A percentile compares a stretch with the other conserved stretches of the same genome.
Conservation (phyloP, 1,140 invertebrate genomes). For the Drosophila kikkawai region DNA sequence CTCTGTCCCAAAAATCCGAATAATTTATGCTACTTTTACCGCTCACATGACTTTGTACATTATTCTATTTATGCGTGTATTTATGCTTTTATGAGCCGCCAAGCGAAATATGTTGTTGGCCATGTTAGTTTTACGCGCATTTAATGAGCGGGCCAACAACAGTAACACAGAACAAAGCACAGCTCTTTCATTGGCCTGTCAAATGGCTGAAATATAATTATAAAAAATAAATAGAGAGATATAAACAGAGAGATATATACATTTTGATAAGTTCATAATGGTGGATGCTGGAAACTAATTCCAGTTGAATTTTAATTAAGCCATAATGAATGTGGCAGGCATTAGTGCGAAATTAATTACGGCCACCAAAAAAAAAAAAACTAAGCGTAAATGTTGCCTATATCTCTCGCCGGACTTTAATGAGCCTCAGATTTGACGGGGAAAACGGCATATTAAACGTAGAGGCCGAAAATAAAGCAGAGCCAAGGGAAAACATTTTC, state of each 20-base stretch:
- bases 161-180: constrained; percentile 7
- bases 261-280: constrained; percentile 40
- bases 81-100: constrained; percentile 42
- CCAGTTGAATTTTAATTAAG: constrained; percentile 65
- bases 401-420: constrained; percentile 62
- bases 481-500: constrained; percentile 57
- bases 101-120: constrained; percentile 58
- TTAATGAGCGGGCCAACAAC: constrained; percentile 64
- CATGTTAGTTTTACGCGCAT: constrained; percentile 60
- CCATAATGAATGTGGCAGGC: constrained; percentile 59
- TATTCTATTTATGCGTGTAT: constrained; percentile 49
- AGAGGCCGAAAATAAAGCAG: constrained; percentile 74
- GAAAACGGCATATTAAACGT: constrained; percentile 80
- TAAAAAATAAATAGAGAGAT: constrained; percentile 18
- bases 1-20: neutral
- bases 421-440: constrained; percentile 75
- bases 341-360: constrained; percentile 75
- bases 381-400: constrained; percentile 35
- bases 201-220: constrained; percentile 40
- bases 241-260: constrained; percentile 12
- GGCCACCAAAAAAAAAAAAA: constrained; percentile 7
- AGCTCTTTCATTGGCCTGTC: constrained; percentile 8
- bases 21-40: constrained; percentile 32
- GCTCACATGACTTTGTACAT: constrained; percentile 35
- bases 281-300: constrained; percentile 32